Evolutionary conservation across 2,888 invertebrate genomes (phyloP).

Genomic region (Lathronympha strigana): DNA sequence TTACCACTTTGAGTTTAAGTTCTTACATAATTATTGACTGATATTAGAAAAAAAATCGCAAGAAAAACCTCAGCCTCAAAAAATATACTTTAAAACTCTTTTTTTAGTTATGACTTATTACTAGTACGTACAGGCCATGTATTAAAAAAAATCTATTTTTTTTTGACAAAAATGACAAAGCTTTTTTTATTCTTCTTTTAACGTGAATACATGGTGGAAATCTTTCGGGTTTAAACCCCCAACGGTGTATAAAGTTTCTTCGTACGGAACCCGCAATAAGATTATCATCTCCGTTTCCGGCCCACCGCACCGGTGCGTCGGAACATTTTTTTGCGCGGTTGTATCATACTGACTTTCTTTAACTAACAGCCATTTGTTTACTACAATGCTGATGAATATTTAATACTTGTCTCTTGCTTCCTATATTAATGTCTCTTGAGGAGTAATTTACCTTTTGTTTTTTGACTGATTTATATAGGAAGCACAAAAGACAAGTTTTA

Average conservation of each 20-base stretch:
- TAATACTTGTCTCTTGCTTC: neutral
- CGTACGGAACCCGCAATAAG: conserved; percentile 12
- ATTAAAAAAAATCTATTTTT: no score
- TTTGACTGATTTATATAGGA: neutral
- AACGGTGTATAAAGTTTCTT: neutral
- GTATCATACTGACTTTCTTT: conserved; percentile 38
- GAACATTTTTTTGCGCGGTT: conserved; percentile 34
- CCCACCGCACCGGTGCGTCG: conserved; percentile 29
- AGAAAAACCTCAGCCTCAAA: no score
- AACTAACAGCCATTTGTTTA: neutral
- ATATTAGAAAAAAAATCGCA: no score
- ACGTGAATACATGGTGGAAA: no score
- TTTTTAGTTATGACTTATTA: no score
- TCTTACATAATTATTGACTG: no score
- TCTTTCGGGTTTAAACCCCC: no score
- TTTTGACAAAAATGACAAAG: no score
- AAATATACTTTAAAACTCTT: no score
- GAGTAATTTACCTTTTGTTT: neutral
- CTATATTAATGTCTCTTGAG: neutral
- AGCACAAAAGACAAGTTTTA: neutral
- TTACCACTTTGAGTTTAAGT: no score
- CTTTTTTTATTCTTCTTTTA: no score
- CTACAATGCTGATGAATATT: neutral
- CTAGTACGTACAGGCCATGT: no score
- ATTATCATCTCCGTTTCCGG: neutral